Evolutionary conservation across 1,140 invertebrate species (phyloP).

Genomic region (Pentalonia nigronervosa): DNA sequence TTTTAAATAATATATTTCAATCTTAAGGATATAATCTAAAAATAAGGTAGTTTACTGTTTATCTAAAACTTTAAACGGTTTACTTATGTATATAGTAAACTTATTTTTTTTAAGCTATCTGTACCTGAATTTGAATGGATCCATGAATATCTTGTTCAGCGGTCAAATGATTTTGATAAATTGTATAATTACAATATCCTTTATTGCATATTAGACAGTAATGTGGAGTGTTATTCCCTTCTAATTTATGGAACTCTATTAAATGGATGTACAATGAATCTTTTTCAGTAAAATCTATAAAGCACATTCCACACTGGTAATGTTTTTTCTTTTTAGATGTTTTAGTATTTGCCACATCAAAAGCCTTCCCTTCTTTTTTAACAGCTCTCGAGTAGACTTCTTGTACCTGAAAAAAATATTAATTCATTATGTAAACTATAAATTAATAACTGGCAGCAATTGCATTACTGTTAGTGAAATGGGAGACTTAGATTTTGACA

Average conservation of each 20-base stretch:
- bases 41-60: background rate
- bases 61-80: background rate
- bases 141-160: constrained; percentile 11
- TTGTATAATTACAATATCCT: constrained; percentile 40
- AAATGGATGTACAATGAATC: constrained; percentile 24
- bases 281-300: constrained; percentile 25
- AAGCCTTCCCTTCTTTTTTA: background rate
- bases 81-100: background rate
- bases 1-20: background rate
- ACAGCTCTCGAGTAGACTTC: background rate
- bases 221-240: constrained; percentile 42
- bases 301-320: constrained; percentile 35
- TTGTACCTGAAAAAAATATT: constrained; percentile 7
- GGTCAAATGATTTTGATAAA: constrained; percentile 31
- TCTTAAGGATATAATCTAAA: background rate
- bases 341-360: background rate
- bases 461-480: constrained; percentile 35
- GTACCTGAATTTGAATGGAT: constrained; percentile 7
- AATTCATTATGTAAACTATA: background rate
- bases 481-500: background rate
- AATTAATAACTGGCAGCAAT: background rate
- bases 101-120: background rate
- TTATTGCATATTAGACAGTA: constrained; percentile 44
- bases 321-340: background rate
- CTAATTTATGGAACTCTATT: constrained; percentile 6